Base-by-base conservation (phyloP, 2,113 vertebrate species). In the Pseudopipra pipra region DNA sequence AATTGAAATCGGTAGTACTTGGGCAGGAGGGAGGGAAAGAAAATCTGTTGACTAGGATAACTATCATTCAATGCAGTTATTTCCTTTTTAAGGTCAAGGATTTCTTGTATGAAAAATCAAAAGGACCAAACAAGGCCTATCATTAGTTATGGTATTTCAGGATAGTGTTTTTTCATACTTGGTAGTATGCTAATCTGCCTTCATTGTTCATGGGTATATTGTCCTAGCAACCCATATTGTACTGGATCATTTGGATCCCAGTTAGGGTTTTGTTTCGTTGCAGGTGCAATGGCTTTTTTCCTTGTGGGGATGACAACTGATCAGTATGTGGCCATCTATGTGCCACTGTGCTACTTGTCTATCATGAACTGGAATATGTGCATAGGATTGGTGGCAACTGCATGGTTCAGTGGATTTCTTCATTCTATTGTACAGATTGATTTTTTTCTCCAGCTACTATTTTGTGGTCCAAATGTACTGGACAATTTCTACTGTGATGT, bases 401-500 rank as follows among this genome's bases (percentile, higher is more conserved):
- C 66, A 0, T 79, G 75, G 85, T 4, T 63, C 0, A 35, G 8
- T 18, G 85, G 75, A 1, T 72, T 79, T 4, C 75, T 87, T 20
- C 85, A 87, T 49, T 87, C 85, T 1, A 0, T 49, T 10, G 25
- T 3, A 49, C 66, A 87, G 22, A 79, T 18, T 49, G 49, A 1
- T 47, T 39, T 56, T 7, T 66, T 87, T n/a, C 75, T 88, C 8
- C 93, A 85, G 54, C 86, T 97, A 3, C 75, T 88, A 2, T 96
- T 97, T 46, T 97, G 96, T 20, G 94, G 96, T 9, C 96, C 97
- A 67, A 95, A 95, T 1, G 35, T 94, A 6, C 87, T 96, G 74
- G 93, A 96, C 35, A 95, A 75, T 12, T 97, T 96, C 47, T 97
- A 93, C 55, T 97, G 96, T 39, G 95, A 97, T 0, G 44, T 96